Evolutionary conservation across 2,888 invertebrate genomes (phyloP), one percentile per base, ranked within the genome.

Genomic region (Rhingia rostrata): DNA sequence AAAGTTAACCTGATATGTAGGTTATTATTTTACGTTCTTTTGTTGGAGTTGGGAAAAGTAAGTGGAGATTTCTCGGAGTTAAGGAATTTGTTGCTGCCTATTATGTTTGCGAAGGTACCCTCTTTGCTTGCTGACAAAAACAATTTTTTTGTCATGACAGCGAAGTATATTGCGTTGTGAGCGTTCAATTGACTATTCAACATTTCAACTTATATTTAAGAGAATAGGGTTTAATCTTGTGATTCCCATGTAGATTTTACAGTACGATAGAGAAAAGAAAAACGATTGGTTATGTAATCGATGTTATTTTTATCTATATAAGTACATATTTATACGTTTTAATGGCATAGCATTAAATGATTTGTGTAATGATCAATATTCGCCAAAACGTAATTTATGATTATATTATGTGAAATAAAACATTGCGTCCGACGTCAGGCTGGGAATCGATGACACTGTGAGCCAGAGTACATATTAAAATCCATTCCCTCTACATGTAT

Each of bases 1-100:
- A 78, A 78, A 78, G 78, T 78, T 78, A 78, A 78, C 78, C 70
- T 78, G 78, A 78, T 78, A 78, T 78, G 69, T 70, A 78, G 78
- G 78, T 64, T 78, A 78, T 78, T 78, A 78, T 78, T 70, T 78
- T 70, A 32, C 78, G 35, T 56, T 64, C 70, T 49, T 64, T 78
- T 78, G 47, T 70, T 63, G 12, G 41, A 56, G 70, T 78, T 70
- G 78, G 70, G 70, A 64, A 56, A 78, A 78, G 43, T 39, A 63
- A 69, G 63, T 58, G 64, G 9, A 58, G 63, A 78, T 70, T 78
- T 78, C 63, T 78, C 51, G 56, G 70, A 78, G 70, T 78, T 78
- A 70, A 70, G 70, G 78, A 78, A 78, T 78, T 78, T 63, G 32
- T 61, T 63, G 69, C 70, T 78, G 78, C 56, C 70, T 78, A 70